Evolutionary conservation across 2,888 invertebrate genomes (phyloP).

Genomic region (Coenonympha glycerion): DNA sequence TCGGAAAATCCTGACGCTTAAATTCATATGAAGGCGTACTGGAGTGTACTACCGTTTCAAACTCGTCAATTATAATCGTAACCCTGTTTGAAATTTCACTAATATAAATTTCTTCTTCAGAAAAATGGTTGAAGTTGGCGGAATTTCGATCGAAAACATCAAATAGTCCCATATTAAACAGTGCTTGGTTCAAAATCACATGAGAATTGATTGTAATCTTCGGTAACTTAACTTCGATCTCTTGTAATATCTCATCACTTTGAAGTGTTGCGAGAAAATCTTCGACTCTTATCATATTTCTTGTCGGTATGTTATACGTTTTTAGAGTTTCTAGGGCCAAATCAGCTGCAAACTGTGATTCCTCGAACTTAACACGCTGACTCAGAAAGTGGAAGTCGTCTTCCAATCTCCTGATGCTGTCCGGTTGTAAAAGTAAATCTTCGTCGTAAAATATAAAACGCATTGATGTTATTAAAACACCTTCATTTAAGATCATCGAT

Average conservation of each 20-base stretch:
- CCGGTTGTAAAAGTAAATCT: background rate
- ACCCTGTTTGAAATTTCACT: too few relatives aligned
- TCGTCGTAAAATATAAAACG: background rate
- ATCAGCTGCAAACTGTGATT: conserved; percentile 54
- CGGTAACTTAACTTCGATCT: too few relatives aligned
- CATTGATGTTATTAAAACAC: conserved; percentile 34
- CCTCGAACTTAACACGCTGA: background rate
- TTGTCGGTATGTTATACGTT: conserved; percentile 26
- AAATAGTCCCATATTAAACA: too few relatives aligned
- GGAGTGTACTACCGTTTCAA: too few relatives aligned
- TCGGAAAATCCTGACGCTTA: too few relatives aligned
- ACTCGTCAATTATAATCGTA: too few relatives aligned
- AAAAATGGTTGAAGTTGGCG: too few relatives aligned
- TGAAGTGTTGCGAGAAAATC: conserved; percentile 71
- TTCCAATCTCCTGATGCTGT: background rate
- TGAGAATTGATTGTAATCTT: too few relatives aligned
- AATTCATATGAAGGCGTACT: too few relatives aligned
- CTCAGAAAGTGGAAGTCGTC: background rate
- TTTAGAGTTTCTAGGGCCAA: conserved; percentile 46
- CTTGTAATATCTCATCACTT: conserved; percentile 67
- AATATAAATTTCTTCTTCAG: too few relatives aligned
- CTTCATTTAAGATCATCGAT: background rate
- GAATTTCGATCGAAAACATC: too few relatives aligned
- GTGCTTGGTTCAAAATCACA: too few relatives aligned
- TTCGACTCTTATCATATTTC: conserved; percentile 53